These are phyloP conservation scores for Perodicticus potto DNA, from an alignment of 2,797 vertebrate genomes.

Conservation along the genomic window DNA sequence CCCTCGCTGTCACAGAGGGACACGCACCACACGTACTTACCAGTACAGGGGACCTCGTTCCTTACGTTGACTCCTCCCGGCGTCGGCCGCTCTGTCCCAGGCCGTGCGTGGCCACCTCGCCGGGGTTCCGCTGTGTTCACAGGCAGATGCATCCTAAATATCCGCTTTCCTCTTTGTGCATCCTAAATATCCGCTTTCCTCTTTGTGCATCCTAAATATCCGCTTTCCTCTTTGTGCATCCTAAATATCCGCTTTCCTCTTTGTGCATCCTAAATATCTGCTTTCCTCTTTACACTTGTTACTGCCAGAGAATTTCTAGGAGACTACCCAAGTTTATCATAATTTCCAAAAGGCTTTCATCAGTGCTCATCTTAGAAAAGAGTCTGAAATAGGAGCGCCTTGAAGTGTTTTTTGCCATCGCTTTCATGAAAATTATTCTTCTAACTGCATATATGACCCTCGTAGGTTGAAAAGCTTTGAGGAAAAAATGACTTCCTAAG, in stretches of 20 bases:
- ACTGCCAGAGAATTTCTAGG: background rate
- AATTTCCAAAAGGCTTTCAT: background rate
- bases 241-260: background rate
- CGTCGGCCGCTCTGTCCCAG: too few species aligned
- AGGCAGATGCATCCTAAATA: background rate
- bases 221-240: background rate
- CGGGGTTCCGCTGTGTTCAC: background rate
- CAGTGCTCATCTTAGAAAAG: background rate
- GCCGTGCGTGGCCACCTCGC: too few species aligned
- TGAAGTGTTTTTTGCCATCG: background rate
- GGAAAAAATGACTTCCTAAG: conserved; percentile 5
- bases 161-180: background rate
- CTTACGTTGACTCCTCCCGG: too few species aligned
- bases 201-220: too few species aligned
- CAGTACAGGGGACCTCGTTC: too few species aligned
- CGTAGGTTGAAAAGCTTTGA: background rate
- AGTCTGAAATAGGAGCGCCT: background rate
- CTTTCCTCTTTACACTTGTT: background rate
- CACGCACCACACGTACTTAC: too few species aligned
- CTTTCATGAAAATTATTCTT: background rate
- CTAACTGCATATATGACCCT: background rate
- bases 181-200: background rate
- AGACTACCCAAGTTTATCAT: background rate
- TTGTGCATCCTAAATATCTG: background rate
- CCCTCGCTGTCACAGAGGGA: too few species aligned